Evolutionary conservation across 37 sponge, comb jelly and placozoan genomes (phyloP).

Genomic region (Axinella damicornis): DNA sequence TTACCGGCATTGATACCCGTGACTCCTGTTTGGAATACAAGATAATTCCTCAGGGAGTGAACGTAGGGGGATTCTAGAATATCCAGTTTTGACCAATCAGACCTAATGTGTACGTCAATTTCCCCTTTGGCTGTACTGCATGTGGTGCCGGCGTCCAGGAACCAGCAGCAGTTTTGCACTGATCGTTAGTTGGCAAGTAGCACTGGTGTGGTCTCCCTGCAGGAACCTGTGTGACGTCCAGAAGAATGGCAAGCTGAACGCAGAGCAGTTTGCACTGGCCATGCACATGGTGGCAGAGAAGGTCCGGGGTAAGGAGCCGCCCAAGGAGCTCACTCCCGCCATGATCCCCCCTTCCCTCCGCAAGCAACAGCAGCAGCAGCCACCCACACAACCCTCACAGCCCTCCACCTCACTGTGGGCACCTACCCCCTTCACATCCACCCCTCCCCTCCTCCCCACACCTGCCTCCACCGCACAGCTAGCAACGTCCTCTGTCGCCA

Average conservation of each 20-base stretch:
- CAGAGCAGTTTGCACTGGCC: conserved; percentile 93
- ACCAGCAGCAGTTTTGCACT: too few relatives aligned
- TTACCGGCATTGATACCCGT: too few relatives aligned
- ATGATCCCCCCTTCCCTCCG: conserved; percentile 83
- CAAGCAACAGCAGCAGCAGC: background rate
- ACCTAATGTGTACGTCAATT: too few relatives aligned
- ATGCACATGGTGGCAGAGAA: conserved; percentile 85
- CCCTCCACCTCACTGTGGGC: background rate
- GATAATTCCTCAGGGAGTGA: too few relatives aligned
- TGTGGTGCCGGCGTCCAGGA: too few relatives aligned
- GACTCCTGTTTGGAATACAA: too few relatives aligned
- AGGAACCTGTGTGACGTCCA: conserved; percentile 86
- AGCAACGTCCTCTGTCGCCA: background rate
- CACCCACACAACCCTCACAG: background rate
- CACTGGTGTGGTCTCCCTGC: background rate
- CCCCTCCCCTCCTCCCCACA: background rate
- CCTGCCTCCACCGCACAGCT: background rate
- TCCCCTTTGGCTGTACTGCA: too few relatives aligned
- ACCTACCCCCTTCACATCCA: conserved; percentile 10
- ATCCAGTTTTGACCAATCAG: too few relatives aligned
- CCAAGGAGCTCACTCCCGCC: conserved; percentile 65
- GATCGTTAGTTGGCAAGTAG: too few relatives aligned
- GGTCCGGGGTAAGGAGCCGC: conserved; percentile 72
- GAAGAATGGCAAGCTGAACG: conserved; percentile 75
- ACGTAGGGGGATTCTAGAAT: too few relatives aligned